These are phyloP conservation scores for Anarhynchus alexandrinus DNA, from an alignment of 2,113 vertebrate species.

Conservation along the genomic window DNA sequence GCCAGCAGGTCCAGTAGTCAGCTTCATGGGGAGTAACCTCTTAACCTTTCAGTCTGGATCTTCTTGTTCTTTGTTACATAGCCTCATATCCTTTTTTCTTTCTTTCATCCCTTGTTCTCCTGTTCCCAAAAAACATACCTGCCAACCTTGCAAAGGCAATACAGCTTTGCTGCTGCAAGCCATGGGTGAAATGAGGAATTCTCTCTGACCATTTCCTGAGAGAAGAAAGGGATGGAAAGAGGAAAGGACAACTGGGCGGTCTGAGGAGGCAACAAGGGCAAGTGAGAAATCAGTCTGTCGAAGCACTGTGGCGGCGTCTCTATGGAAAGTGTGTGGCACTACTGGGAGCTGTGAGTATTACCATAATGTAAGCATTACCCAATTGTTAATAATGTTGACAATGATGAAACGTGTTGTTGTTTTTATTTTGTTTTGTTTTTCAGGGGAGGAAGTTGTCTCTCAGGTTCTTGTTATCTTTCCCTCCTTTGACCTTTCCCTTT, in stretches of 20 bases:
- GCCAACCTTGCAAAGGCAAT: neutral
- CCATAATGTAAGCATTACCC: neutral
- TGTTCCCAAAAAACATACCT: neutral
- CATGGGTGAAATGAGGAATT: neutral
- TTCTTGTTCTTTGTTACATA: neutral
- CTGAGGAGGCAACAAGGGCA: neutral
- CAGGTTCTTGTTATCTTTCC: neutral
- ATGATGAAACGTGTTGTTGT: neutral
- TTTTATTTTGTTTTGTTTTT: neutral
- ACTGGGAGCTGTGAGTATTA: neutral
- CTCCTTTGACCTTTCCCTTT: neutral
- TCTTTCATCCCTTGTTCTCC: neutral
- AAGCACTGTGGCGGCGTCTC: neutral
- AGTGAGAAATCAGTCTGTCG: neutral
- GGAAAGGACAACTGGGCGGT: neutral
- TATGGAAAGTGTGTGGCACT: neutral
- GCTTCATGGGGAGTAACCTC: neutral
- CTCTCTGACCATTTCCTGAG: neutral
- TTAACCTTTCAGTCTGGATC: neutral
- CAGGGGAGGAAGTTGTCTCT: neutral
- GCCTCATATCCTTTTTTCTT: neutral
- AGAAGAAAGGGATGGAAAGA: neutral
- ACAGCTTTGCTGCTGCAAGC: neutral
- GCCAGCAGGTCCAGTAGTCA: neutral
- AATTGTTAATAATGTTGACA: neutral